phyloP scores from a whole-genome alignment of 2,113 vertebrate genomes.

The rat (Rattus norvegicus) region GRCr8 NC_086021.1:142576001-142576500 shows the following conservation, averaged over 20 bases:
- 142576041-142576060: background rate
- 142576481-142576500: background rate
- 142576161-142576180: background rate
- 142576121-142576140: background rate
- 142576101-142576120: background rate
- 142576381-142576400: background rate
- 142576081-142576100: background rate
- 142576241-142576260: background rate
- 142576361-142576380: background rate
- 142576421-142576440: background rate
- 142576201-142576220: background rate
- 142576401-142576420: background rate
- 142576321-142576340: background rate
- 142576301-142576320: background rate
- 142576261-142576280: background rate
- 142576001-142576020: background rate
- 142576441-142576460: background rate
- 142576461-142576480: background rate
- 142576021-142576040: background rate
- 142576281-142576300: background rate
- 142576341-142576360: background rate
- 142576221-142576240: background rate
- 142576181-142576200: background rate
- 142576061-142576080: background rate
- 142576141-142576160: background rate